Conservation (phyloP, 2,797 vertebrate genomes). For the Phylloscopus collybita region DNA sequence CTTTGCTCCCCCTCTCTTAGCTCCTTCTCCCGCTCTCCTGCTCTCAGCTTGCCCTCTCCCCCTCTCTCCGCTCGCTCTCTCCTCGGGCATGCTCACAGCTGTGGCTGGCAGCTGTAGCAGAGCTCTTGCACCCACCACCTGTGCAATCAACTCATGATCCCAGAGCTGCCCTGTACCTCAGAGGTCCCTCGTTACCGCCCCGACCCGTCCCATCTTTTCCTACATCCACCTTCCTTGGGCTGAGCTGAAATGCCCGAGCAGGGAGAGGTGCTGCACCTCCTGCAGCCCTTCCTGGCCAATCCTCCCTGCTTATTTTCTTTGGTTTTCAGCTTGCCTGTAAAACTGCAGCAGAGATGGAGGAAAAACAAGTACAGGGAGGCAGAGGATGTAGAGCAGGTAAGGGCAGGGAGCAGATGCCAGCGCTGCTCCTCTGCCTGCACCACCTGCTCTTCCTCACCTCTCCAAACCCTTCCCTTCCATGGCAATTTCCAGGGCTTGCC, state of each 20-base stretch:
- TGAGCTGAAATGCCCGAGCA: background rate
- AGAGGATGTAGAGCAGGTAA: background rate
- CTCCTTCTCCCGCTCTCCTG: no score
- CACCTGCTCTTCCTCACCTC: background rate
- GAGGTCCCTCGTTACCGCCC: no score
- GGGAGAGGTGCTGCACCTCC: background rate
- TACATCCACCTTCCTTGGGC: no score
- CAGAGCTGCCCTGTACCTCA: no score
- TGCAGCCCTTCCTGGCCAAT: background rate
- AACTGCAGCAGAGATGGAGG: background rate
- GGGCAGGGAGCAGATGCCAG: background rate
- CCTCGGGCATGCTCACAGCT: no score
- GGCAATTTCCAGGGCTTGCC: background rate
- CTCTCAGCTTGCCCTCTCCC: no score
- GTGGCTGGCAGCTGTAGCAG: no score
- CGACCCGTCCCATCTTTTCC: no score
- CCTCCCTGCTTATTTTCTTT: background rate
- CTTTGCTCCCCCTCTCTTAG: no score
- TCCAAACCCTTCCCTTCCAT: background rate
- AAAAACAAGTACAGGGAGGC: background rate
- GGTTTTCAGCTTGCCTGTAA: background rate
- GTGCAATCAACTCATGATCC: no score
- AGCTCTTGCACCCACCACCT: no score
- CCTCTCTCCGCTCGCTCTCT: no score
- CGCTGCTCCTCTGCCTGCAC: background rate